phyloP scores from a whole-genome alignment of 1,140 invertebrate species.

The Sarcophaga bullata region DNA sequence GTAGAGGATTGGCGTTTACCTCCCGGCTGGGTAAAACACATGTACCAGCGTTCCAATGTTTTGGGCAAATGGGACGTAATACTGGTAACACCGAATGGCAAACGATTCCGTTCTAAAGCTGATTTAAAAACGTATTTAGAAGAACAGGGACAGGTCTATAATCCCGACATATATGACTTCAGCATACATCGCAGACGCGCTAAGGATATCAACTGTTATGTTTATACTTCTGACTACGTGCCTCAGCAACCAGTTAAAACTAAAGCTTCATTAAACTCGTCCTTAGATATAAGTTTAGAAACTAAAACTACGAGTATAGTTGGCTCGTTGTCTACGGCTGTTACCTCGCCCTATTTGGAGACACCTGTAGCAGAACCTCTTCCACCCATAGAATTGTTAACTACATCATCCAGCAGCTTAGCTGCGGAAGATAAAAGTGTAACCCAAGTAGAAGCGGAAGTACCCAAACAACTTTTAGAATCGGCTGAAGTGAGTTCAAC shows the following conservation, averaged over 20 bases:
- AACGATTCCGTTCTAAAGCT: conserved; percentile 71
- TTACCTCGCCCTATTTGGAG: conserved; percentile 55
- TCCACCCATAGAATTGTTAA: conserved; percentile 59
- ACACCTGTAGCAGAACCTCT: conserved; percentile 56
- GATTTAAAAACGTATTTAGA: conserved; percentile 72
- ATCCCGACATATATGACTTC: conserved; percentile 72
- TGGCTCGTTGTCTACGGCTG: neutral
- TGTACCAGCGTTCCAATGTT: conserved; percentile 75
- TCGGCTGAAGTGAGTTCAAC: neutral
- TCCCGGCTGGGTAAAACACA: conserved; percentile 79
- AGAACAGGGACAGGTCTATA: conserved; percentile 66
- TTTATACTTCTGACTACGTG: conserved; percentile 62
- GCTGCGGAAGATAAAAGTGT: conserved; percentile 44
- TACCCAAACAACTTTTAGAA: conserved; percentile 34
- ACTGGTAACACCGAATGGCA: conserved; percentile 74
- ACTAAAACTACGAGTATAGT: neutral
- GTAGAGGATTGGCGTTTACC: conserved; percentile 79
- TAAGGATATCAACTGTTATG: conserved; percentile 69
- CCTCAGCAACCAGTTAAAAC: conserved; percentile 55
- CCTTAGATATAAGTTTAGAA: conserved; percentile 17
- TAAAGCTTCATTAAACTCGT: conserved; percentile 43
- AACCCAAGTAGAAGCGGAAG: conserved; percentile 40
- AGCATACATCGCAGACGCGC: conserved; percentile 70
- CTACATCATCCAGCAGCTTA: conserved; percentile 42
- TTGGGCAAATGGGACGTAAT: conserved; percentile 85